phyloP scores from a whole-genome alignment of 1,140 invertebrate genomes.

The Pseudomyrmex pallidus region DNA sequence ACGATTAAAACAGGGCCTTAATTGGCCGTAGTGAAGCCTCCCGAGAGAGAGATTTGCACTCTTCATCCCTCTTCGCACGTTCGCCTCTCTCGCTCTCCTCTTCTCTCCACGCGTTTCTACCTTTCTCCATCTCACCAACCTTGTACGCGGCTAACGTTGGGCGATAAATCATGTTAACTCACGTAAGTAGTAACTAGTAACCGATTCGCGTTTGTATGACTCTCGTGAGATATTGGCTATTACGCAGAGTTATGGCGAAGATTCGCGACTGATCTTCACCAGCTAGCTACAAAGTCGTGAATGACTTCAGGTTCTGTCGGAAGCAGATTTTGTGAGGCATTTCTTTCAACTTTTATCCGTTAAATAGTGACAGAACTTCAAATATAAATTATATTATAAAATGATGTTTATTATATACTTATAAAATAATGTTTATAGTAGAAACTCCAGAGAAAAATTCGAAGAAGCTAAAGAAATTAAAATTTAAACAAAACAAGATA shows the following conservation, averaged over 20 bases:
- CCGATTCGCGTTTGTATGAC: constrained; percentile 83
- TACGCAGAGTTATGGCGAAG: constrained; percentile 80
- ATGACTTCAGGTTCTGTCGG: constrained; percentile 65
- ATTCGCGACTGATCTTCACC: constrained; percentile 49
- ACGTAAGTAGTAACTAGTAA: constrained; percentile 83
- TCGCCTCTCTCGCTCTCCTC: constrained; percentile 19
- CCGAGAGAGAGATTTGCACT: constrained; percentile 77
- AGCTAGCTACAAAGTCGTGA: constrained; percentile 58
- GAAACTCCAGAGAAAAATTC: no score
- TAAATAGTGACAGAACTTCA: not conserved
- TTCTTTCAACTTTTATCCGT: not conserved
- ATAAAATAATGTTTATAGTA: no score
- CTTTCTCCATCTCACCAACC: constrained; percentile 58
- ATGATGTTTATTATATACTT: not conserved
- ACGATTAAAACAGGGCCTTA: constrained; percentile 83
- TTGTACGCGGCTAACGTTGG: constrained; percentile 60
- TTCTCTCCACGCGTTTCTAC: constrained; percentile 31
- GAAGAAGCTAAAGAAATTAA: no score
- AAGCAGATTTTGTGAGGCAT: not conserved
- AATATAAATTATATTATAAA: not conserved
- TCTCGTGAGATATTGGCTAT: constrained; percentile 83
- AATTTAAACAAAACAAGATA: not conserved
- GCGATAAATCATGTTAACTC: constrained; percentile 82
- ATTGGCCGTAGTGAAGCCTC: constrained; percentile 78
- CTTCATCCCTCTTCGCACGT: constrained; percentile 62